These are phyloP conservation scores for Pachyuromys duprasi DNA, from an alignment of 2,797 vertebrate genomes.

Conservation along the genomic window DNA sequence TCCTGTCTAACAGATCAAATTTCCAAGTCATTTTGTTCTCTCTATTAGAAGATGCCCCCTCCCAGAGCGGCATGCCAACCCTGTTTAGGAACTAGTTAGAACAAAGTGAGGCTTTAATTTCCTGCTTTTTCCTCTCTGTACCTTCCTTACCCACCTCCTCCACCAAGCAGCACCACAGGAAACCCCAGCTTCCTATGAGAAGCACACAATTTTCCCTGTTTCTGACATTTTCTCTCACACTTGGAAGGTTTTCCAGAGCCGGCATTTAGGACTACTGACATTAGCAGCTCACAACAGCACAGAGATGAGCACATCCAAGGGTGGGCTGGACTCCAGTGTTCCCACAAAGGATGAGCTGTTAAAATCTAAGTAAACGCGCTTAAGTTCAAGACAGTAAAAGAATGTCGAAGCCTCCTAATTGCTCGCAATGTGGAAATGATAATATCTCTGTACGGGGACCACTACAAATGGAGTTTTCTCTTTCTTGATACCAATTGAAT, in stretches of 20 bases:
- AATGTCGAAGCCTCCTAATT: not conserved
- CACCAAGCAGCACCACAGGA: constrained; percentile 2
- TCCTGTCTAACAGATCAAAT: constrained; percentile 60
- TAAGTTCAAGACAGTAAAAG: not conserved
- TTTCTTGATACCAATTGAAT: constrained; percentile 31
- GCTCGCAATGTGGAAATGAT: not conserved
- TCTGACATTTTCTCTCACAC: constrained; percentile 17
- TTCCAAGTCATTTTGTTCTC: constrained; percentile 62
- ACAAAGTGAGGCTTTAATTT: constrained; percentile 50
- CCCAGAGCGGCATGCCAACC: not conserved
- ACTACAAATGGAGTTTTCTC: not conserved
- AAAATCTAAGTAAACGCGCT: not conserved
- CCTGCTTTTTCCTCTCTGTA: not conserved
- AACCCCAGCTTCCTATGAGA: constrained; percentile 22
- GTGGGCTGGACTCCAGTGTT: not conserved
- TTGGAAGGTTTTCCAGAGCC: not conserved
- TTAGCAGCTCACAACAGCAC: not conserved
- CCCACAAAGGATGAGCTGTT: not conserved
- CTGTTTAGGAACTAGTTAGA: constrained; percentile 56
- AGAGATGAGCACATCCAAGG: not conserved
- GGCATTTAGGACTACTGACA: not conserved
- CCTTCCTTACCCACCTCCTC: constrained; percentile 16
- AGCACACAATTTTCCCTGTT: constrained; percentile 27
- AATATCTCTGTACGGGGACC: not conserved
- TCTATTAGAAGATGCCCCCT: constrained; percentile 49